Base-by-base conservation (phyloP, 1,140 invertebrate genomes). In the Polypedilum pembai region DNA sequence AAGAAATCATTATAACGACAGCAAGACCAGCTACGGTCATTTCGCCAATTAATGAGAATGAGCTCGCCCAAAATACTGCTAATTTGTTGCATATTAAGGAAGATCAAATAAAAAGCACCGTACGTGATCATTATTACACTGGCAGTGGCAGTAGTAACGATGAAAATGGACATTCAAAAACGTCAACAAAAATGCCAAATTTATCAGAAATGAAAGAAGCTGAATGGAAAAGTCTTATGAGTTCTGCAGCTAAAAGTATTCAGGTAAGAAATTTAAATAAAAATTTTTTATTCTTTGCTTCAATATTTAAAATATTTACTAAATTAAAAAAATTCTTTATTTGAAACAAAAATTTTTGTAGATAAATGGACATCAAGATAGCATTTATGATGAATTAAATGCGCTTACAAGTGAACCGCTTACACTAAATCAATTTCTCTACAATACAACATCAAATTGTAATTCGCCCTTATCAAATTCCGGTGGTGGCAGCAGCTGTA, bases 181-280 rank as follows among this genome's bases (percentile, higher is more conserved):
- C 24, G 5, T 1, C 24, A 33, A 33, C 65, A 66, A 74, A 74
- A 33, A 80, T 85, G 69, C 87, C 87, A 7, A 79, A 89, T 73
- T 15, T 76, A n/a, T 86, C 87, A 0, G 87, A 88, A 78, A 81
- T 84, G 2, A 79, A 83, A 10, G 86, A 88, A 24, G 86, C 91
- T 76, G 91, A 93, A 80, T 93, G 91, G 92, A 86, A 88, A 8
- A 88, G 87, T 80, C 83, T 94, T 15, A 91, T 93, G 5, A 88
- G 92, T 78, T 91, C 90, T 10, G 91, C 91, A 20, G 91, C 89
- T 1, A 85, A 88, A 75, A 90, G 90, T 24, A 89, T 92, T 83
- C 84, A 89, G 77, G 85, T 86, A 80, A 85, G 86, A 77, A 78
- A 73, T 73, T 76, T 76, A 40, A 76, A 77, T 63, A 74, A 75